Percentiles rank a stretch among this genome's conserved stretches.
Conservation (phyloP, 2,797 vertebrate genomes). For the Phoebastria nigripes region DNA sequence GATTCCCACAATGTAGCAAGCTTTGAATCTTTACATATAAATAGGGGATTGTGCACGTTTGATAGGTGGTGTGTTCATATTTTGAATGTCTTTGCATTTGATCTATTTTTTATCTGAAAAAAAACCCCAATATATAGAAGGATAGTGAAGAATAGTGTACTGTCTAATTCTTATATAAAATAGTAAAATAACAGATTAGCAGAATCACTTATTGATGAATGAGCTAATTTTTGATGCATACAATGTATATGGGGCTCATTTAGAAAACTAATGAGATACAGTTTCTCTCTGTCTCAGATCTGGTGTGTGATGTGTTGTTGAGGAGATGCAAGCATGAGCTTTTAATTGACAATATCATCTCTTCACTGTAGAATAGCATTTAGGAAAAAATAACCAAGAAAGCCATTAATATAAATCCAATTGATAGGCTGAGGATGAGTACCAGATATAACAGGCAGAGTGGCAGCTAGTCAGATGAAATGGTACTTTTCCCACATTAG, state of each 20-base stretch:
- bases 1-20: not conserved
- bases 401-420: conserved; percentile 71
- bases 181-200: not conserved
- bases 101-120: not conserved
- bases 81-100: not conserved
- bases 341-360: conserved; percentile 67
- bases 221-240: not conserved
- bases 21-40: not conserved
- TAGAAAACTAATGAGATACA: not conserved
- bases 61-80: not conserved
- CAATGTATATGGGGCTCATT: not conserved
- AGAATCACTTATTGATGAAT: not conserved
- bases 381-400: conserved; percentile 62
- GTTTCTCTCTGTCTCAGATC: not conserved
- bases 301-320: not conserved
- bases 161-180: not conserved
- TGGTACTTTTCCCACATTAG: conserved; percentile 66
- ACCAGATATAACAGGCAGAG: not conserved
- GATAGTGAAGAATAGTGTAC: not conserved
- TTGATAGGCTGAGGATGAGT: conserved; percentile 28
- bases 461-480: conserved; percentile 64
- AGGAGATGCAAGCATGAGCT: not conserved
- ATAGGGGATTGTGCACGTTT: not conserved
- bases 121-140: not conserved
- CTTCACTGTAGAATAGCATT: conserved; percentile 41